Percentiles rank a stretch among this genome's conserved stretches.
phyloP scores from a whole-genome alignment of 1,140 invertebrate genomes.

The Anastrepha obliqua region DNA sequence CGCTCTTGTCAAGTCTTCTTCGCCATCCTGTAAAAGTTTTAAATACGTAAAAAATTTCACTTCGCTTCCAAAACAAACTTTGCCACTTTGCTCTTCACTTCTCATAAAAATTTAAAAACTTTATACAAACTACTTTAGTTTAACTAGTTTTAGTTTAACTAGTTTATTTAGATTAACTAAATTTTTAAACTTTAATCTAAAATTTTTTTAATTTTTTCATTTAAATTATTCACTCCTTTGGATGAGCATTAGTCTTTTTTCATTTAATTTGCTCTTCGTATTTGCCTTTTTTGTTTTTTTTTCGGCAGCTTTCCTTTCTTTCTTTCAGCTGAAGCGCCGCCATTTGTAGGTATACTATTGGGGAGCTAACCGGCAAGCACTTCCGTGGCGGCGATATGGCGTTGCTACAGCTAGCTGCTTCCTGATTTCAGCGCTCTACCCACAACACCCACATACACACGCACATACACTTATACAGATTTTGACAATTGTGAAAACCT shows the following conservation, averaged over 20 bases:
- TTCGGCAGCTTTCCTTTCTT: neutral
- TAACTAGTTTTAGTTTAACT: too few species aligned
- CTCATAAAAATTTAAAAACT: too few species aligned
- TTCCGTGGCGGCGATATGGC: constrained; percentile 38
- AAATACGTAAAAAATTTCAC: too few species aligned
- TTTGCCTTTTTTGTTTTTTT: neutral
- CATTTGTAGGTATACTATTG: constrained; percentile 48
- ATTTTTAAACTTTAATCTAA: neutral
- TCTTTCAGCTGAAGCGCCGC: neutral
- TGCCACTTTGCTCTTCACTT: too few species aligned
- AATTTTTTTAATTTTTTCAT: too few species aligned
- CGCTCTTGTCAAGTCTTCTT: too few species aligned
- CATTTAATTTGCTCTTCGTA: neutral
- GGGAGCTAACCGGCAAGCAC: constrained; percentile 26
- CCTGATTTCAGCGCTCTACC: constrained; percentile 40
- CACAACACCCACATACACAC: constrained; percentile 25
- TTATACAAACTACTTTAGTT: too few species aligned
- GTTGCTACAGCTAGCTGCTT: constrained; percentile 38
- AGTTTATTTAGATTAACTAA: neutral
- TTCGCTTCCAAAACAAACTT: too few species aligned
- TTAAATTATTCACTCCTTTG: too few species aligned
- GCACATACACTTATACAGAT: constrained; percentile 11
- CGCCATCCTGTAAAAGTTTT: too few species aligned
- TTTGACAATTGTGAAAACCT: neutral
- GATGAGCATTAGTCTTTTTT: too few species aligned